phyloP scores from a whole-genome alignment of 1,140 invertebrate genomes.

The Pachypeltis micranthus region DNA sequence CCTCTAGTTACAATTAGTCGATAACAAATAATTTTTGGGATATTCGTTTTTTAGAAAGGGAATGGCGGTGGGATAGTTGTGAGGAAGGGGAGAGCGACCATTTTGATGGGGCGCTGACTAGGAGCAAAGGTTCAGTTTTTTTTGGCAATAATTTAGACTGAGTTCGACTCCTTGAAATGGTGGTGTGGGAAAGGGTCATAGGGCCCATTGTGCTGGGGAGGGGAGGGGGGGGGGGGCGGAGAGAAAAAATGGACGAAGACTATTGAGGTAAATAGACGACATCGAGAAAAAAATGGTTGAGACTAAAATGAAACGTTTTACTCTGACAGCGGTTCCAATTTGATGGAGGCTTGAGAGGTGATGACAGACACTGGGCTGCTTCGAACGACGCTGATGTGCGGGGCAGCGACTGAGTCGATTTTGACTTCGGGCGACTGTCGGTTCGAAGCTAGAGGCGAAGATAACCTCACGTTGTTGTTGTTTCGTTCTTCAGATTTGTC shows the following conservation, averaged over 20 bases:
- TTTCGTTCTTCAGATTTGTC: neutral
- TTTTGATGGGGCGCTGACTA: too few relatives aligned
- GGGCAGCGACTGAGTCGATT: neutral
- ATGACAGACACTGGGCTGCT: constrained; percentile 31
- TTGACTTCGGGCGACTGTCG: too few relatives aligned
- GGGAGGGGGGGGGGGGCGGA: neutral
- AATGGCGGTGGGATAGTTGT: neutral
- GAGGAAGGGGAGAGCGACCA: neutral
- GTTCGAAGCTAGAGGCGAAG: neutral
- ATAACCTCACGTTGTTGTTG: neutral
- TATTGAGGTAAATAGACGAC: neutral
- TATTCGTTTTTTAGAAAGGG: too few relatives aligned
- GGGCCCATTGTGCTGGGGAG: neutral
- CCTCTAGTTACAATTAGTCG: neutral
- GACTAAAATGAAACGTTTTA: neutral
- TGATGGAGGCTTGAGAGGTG: constrained; percentile 27
- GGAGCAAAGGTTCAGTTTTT: too few relatives aligned
- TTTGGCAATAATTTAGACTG: neutral
- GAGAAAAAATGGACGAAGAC: constrained; percentile 6
- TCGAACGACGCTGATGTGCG: constrained; percentile 14
- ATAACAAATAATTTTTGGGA: too few relatives aligned
- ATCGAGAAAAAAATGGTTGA: neutral
- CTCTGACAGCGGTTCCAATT: constrained; percentile 22
- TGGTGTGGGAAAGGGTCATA: neutral
- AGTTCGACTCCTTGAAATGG: neutral